Conservation (phyloP, 37 sponge, comb jelly and placozoan genomes). For the Petrosia ficiformis region DNA sequence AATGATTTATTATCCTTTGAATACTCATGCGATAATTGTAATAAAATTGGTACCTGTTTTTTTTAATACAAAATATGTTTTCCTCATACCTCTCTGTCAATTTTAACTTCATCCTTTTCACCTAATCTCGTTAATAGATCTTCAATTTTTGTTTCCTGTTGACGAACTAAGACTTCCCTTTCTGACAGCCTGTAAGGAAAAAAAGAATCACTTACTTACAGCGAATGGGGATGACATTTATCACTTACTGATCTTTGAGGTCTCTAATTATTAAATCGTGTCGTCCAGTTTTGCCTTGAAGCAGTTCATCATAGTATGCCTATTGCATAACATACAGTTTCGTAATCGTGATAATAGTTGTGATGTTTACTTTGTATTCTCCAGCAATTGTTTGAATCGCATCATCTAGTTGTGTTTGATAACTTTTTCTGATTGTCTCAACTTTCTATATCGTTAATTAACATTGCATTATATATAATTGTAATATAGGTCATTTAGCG, state of each 20-base stretch:
- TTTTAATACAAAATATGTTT: not conserved
- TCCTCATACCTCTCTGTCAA: not conserved
- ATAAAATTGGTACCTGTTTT: too few species aligned
- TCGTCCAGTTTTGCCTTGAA: slow-evolving; percentile 63
- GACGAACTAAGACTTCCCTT: not conserved
- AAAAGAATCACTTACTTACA: too few species aligned
- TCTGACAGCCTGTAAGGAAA: not conserved
- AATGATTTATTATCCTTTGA: too few species aligned
- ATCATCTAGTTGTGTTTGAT: slow-evolving; percentile 42
- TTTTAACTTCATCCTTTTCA: slow-evolving; percentile 24
- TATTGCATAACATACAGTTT: not conserved
- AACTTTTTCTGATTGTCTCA: slow-evolving; percentile 51
- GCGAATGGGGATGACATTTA: too few species aligned
- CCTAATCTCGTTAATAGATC: slow-evolving; percentile 35
- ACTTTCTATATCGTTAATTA: slow-evolving; percentile 20
- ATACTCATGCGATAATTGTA: too few species aligned
- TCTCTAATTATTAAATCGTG: slow-evolving; percentile 46
- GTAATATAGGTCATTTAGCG: not conserved
- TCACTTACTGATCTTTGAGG: slow-evolving; percentile 53
- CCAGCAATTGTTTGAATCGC: slow-evolving; percentile 70
- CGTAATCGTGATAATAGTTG: not conserved
- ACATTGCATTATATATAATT: not conserved
- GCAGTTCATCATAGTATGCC: slow-evolving; percentile 70
- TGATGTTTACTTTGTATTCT: slow-evolving; percentile 58
- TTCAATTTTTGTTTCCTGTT: slow-evolving; percentile 26